Base-by-base conservation (phyloP, 2,888 invertebrate genomes). In the Caenorhabditis doughertyi region DNA sequence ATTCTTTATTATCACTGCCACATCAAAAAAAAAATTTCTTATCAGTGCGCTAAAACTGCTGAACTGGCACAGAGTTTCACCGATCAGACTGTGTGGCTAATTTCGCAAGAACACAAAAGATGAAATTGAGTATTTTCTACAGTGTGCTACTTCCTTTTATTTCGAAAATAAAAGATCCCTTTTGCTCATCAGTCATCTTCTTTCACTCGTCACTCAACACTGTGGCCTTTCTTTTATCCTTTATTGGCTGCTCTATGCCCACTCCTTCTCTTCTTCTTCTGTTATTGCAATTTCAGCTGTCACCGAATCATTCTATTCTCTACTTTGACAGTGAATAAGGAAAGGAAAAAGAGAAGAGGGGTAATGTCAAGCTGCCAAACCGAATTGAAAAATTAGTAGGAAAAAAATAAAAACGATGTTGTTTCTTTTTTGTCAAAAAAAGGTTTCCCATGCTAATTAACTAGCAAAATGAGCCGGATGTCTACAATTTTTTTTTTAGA, bases 281-380 rank as follows among this genome's bases (percentile, higher is more conserved):
- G 72, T 82, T 68, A 77, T 82, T 82, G 77, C 77, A 81, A 81
- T 81, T 81, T 81, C 76, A 71, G 76, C 76, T 81, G 81, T 81
- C 81, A 81, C 60, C 76, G 39, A 71, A 70, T 55, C 81, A 81
- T 76, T 53, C 70, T 64, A 74, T 79, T 79, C 79, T 56, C 25
- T 79, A 64, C 58, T 72, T 60, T 79, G 79, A 79, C 79, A 79
- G 79, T 72, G 55, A 49, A 71, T 16, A 35, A 39, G 29, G 18
- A 56, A 21, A 11, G n/a, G 39, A 42, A 60, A 25, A 60, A 60
- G 60, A 13, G 25, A 60, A 42, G 21, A 18, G 35, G 35, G 60
- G 49, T 51, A 42, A 77, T 62, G 77, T 77, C 77, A 77, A 77
- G 67, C 60, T 76, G 74, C 56, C 74, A 76, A 76, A 56, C 27